These are phyloP conservation scores for Pseudorectes ferrugineus DNA, from an alignment of 2,113 vertebrate species.

Conservation along the genomic window DNA sequence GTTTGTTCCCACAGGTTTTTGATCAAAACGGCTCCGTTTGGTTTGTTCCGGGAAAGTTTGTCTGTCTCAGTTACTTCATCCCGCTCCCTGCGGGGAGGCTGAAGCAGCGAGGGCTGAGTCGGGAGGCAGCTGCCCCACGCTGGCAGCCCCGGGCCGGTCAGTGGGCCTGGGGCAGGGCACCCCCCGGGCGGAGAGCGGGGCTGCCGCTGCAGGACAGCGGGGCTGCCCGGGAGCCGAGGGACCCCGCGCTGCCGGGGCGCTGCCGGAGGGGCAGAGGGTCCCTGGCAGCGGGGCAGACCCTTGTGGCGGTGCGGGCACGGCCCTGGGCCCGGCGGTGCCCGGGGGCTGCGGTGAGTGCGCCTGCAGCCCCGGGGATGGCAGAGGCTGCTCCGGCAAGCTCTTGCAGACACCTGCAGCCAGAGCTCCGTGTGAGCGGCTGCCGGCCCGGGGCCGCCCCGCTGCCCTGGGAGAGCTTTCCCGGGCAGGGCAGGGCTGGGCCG, in stretches of 20 bases:
- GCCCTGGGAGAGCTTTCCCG: not conserved
- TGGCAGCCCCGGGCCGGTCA: rapidly evolving
- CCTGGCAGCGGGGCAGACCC: rapidly evolving
- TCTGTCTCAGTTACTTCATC: not conserved
- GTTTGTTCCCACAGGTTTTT: not conserved
- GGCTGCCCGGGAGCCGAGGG: not conserved
- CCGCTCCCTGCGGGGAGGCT: not conserved
- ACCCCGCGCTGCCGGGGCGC: not conserved
- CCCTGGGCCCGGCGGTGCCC: too few relatives aligned
- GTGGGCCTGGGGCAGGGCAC: rapidly evolving
- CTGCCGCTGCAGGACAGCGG: not conserved
- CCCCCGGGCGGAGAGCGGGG: rapidly evolving
- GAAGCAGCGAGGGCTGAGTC: rapidly evolving
- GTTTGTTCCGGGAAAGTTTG: not conserved
- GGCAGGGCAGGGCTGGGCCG: not conserved
- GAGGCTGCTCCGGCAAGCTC: not conserved
- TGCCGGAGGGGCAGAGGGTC: rapidly evolving
- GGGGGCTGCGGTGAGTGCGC: rapidly evolving
- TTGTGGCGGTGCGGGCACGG: not conserved
- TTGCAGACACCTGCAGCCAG: rapidly evolving
- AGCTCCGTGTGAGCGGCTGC: not conserved
- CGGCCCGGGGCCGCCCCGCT: not conserved
- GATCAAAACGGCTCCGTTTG: not conserved
- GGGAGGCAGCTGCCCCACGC: rapidly evolving
- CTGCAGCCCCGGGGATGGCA: not conserved